Evolutionary conservation across 2,888 invertebrate genomes (phyloP).

Genomic region (Caenorhabditis parvicauda): DNA sequence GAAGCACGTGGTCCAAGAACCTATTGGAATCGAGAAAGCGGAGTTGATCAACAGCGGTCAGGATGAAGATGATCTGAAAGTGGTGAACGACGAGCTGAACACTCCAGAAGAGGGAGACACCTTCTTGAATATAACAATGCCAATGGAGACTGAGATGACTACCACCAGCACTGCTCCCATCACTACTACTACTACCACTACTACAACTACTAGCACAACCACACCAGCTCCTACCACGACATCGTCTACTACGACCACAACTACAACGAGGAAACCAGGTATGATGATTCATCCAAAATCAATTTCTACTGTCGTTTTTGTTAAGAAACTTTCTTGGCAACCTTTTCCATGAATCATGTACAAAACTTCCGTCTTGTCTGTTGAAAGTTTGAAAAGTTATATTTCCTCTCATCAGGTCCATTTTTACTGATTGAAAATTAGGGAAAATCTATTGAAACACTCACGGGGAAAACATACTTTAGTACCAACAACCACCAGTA

Average conservation of each 20-base stretch:
- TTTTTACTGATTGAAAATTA: no score
- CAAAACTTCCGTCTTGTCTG: no score
- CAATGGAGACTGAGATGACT: constrained; percentile 1
- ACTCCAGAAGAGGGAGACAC: neutral
- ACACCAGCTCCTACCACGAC: constrained; percentile 5
- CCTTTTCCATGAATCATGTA: no score
- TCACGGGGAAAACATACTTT: no score
- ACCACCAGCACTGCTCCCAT: neutral
- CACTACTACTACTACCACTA: constrained; percentile 4
- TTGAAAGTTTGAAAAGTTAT: no score
- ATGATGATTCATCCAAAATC: neutral
- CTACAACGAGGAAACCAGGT: neutral
- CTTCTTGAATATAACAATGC: neutral
- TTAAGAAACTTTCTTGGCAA: no score
- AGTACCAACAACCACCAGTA: neutral
- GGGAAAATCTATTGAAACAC: no score
- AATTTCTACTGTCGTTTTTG: no score
- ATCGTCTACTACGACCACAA: neutral
- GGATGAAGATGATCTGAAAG: neutral
- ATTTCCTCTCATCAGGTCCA: no score
- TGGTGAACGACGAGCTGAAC: neutral
- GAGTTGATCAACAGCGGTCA: constrained; percentile 14
- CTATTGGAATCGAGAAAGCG: constrained; percentile 20
- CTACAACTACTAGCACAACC: neutral
- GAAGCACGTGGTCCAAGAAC: constrained; percentile 17